Percentiles rank a stretch among this genome's conserved stretches.
These are phyloP conservation scores for Stramonita haemastoma DNA, from an alignment of 2,888 invertebrate genomes.

Conservation along the genomic window DNA sequence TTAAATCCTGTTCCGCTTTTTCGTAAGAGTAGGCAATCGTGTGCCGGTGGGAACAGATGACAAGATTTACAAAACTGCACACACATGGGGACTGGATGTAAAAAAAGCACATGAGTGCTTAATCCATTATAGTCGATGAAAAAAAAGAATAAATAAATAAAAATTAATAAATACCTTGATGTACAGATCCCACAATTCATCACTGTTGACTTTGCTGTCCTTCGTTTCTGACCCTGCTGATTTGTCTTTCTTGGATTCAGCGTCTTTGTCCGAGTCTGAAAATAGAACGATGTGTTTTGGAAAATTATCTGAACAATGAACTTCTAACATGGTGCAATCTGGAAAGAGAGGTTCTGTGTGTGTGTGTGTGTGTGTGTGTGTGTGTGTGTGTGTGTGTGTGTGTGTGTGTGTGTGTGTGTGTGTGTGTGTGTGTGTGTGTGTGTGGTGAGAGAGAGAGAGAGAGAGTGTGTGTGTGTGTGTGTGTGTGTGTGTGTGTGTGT, in stretches of 20 bases:
- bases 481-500: not conserved
- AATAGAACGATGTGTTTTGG: not conserved
- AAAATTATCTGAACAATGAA: not conserved
- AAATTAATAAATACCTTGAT: slow-evolving; percentile 57
- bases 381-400: not conserved
- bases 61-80: too few relatives aligned
- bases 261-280: not conserved
- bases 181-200: slow-evolving; percentile 75
- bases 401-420: slow-evolving; percentile 17
- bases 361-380: too few relatives aligned
- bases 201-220: slow-evolving; percentile 57
- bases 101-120: too few relatives aligned
- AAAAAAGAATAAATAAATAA: not conserved
- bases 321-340: too few relatives aligned
- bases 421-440: too few relatives aligned
- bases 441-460: not conserved
- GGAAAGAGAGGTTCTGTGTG: too few relatives aligned
- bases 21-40: too few relatives aligned
- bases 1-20: too few relatives aligned
- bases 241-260: slow-evolving; percentile 19
- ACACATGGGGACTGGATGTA: too few relatives aligned
- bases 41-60: too few relatives aligned
- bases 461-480: not conserved
- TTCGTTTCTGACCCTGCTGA: slow-evolving; percentile 20
- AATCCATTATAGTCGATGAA: too few relatives aligned